phyloP scores from a whole-genome alignment of 2,113 vertebrate species.

The human (Homo sapiens) region GRCh38 chr12:11414501-11415000 shows the following conservation, averaged over 20 bases:
- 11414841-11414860: not conserved
- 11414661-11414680: not conserved
- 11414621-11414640: not conserved
- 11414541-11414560: not conserved
- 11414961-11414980: too few species aligned
- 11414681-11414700: not conserved
- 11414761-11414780: not conserved
- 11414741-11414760: not conserved
- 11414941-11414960: too few species aligned
- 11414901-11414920: too few species aligned
- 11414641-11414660: not conserved
- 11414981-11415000: too few species aligned
- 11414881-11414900: not conserved
- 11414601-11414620: not conserved
- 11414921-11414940: too few species aligned
- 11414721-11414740: not conserved
- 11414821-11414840: fast-evolving
- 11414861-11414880: not conserved
- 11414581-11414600: not conserved
- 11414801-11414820: not conserved
- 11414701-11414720: not conserved
- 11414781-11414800: not conserved
- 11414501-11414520: not conserved
- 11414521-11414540: not conserved
- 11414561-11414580: not conserved